Evolutionary conservation across 1,140 invertebrate species (phyloP).

Genomic region (Streblospio benedicti): DNA sequence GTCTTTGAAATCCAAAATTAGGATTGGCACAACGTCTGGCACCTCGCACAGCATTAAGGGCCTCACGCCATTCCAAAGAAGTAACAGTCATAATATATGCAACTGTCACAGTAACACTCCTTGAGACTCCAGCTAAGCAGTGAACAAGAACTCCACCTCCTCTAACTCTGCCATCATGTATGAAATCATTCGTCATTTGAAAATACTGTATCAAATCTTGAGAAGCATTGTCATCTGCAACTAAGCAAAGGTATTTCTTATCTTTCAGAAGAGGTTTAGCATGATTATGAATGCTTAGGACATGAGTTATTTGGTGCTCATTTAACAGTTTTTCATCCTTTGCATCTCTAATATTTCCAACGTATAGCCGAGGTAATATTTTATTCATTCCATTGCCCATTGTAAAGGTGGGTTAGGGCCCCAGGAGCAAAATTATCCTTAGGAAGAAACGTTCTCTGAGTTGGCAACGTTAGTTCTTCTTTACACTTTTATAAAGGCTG

Average conservation of each 20-base stretch:
- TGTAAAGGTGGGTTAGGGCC: too few species aligned
- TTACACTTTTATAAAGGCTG: too few species aligned
- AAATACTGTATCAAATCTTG: constrained; percentile 91
- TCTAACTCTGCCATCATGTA: constrained; percentile 75
- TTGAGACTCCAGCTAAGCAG: constrained; percentile 92
- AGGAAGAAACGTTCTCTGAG: too few species aligned
- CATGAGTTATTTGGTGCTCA: constrained; percentile 85
- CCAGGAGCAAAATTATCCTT: too few species aligned
- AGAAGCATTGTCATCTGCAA: constrained; percentile 82
- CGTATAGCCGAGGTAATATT: constrained; percentile 45
- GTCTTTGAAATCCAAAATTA: constrained; percentile 87
- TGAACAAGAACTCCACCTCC: constrained; percentile 90
- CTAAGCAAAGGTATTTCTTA: constrained; percentile 87
- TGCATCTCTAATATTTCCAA: constrained; percentile 66
- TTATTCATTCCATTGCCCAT: constrained; percentile 4
- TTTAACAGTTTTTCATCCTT: constrained; percentile 80
- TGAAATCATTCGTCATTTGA: constrained; percentile 87
- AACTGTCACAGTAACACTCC: constrained; percentile 87
- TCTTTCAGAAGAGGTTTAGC: constrained; percentile 68
- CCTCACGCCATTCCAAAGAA: constrained; percentile 80
- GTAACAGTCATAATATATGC: constrained; percentile 93
- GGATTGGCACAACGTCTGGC: constrained; percentile 82
- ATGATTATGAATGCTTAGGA: constrained; percentile 88
- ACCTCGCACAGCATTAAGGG: constrained; percentile 81
- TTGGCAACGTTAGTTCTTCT: too few species aligned